phyloP scores from a whole-genome alignment of 2,888 invertebrate genomes.

The Opisthograptis luteolata region DNA sequence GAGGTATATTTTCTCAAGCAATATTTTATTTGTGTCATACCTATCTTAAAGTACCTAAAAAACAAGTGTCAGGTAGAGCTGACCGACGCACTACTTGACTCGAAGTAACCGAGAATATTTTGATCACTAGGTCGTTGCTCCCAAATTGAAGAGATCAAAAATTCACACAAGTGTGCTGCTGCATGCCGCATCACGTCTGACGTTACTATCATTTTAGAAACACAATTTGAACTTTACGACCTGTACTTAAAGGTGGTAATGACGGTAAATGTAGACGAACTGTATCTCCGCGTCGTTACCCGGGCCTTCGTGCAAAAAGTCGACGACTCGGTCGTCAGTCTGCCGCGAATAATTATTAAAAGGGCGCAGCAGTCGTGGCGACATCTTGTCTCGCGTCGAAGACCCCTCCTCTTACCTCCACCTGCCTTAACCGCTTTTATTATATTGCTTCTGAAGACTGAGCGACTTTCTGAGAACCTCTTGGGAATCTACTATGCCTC shows the following conservation, averaged over 20 bases:
- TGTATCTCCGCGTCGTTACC: conserved; percentile 49
- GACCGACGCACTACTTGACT: background rate
- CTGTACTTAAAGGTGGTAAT: conserved; percentile 37
- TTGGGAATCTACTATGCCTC: too few relatives aligned
- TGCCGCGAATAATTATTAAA: conserved; percentile 67
- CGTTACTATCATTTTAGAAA: conserved; percentile 18
- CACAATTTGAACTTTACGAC: conserved; percentile 44
- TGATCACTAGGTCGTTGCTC: conserved; percentile 45
- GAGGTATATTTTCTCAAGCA: background rate
- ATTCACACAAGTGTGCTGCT: conserved; percentile 42
- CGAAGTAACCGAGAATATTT: conserved; percentile 9
- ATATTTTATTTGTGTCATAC: too few relatives aligned
- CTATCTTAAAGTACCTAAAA: too few relatives aligned
- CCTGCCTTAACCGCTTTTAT: conserved; percentile 35
- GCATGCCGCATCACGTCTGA: conserved; percentile 40
- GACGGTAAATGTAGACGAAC: conserved; percentile 39
- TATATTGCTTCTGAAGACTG: conserved; percentile 4
- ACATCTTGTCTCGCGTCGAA: conserved; percentile 67
- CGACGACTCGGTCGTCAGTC: conserved; percentile 61
- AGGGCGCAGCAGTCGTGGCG: conserved; percentile 63
- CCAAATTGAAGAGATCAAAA: conserved; percentile 44
- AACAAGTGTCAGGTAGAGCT: background rate
- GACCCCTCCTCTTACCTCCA: conserved; percentile 36
- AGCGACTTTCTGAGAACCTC: background rate
- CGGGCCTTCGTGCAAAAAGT: conserved; percentile 61